Conservation (phyloP, 2,888 invertebrate genomes). For the Lycia hirtaria region DNA sequence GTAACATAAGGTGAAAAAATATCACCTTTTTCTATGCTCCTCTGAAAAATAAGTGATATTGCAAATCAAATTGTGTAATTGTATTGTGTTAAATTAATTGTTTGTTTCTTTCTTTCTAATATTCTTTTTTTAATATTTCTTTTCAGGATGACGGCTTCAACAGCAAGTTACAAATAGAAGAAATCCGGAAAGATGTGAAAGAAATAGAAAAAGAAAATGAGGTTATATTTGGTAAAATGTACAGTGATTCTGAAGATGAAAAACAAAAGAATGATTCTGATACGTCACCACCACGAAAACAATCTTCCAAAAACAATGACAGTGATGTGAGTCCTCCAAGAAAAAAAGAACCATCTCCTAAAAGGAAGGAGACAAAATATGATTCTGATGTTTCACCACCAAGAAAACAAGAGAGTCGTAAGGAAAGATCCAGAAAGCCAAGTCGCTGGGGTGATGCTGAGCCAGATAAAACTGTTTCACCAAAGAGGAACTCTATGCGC, state of each 20-base stretch:
- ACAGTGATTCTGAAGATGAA: conserved; percentile 79
- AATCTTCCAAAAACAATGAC: conserved; percentile 51
- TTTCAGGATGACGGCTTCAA: conserved; percentile 80
- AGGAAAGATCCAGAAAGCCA: conserved; percentile 34
- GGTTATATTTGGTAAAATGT: conserved; percentile 79
- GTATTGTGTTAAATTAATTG: too few relatives aligned
- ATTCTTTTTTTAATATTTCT: too few relatives aligned
- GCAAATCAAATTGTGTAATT: too few relatives aligned
- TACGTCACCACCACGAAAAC: conserved; percentile 45
- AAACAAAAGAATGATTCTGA: conserved; percentile 61
- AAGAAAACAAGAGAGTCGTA: conserved; percentile 13
- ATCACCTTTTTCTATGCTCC: too few relatives aligned
- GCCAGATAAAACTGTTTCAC: conserved; percentile 26
- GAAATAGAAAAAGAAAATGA: conserved; percentile 75
- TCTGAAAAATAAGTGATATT: too few relatives aligned
- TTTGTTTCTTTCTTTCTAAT: too few relatives aligned
- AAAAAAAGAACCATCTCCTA: conserved; percentile 43
- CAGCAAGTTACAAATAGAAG: conserved; percentile 74
- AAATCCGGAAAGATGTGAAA: conserved; percentile 71
- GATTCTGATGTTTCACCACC: conserved; percentile 51
- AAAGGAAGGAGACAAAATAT: conserved; percentile 33
- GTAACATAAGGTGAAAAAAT: too few relatives aligned
- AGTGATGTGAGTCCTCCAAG: conserved; percentile 65
- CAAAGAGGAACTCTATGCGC: not conserved
- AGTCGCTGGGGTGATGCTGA: conserved; percentile 37